Percentiles rank a stretch among this genome's conserved stretches.
These are phyloP conservation scores for Nymphalis urticae DNA, from an alignment of 2,888 invertebrate genomes.

Conservation along the genomic window DNA sequence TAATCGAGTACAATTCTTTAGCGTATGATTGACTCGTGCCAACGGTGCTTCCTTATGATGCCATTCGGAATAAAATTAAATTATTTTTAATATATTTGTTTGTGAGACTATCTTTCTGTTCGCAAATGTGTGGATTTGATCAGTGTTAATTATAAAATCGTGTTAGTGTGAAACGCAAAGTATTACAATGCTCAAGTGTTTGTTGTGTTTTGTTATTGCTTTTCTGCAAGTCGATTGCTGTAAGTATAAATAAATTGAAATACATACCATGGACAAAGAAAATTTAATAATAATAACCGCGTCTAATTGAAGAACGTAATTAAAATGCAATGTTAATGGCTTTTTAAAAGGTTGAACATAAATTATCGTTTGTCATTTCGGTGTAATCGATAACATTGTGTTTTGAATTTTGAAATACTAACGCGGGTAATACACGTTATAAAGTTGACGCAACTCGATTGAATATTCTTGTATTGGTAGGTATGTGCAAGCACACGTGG, in stretches of 20 bases:
- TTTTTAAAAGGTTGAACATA: constrained; percentile 3
- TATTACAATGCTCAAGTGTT: constrained; percentile 41
- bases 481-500: no score
- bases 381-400: neutral
- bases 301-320: constrained; percentile 18
- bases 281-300: constrained; percentile 10
- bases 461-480: neutral
- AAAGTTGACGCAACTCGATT: neutral
- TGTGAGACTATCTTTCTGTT: neutral
- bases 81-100: constrained; percentile 7
- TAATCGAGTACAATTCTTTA: neutral
- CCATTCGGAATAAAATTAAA: constrained; percentile 8
- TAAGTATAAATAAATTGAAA: constrained; percentile 19
- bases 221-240: constrained; percentile 40
- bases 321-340: constrained; percentile 18
- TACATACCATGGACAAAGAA: constrained; percentile 17
- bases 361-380: neutral
- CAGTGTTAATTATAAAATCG: constrained; percentile 19
- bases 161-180: constrained; percentile 38
- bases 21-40: constrained; percentile 20
- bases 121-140: neutral
- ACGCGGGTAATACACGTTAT: neutral
- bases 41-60: constrained; percentile 20
- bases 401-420: neutral
- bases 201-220: constrained; percentile 37